Evolutionary conservation across 2,888 invertebrate genomes (phyloP).

Genomic region (Maniola hyperantus): DNA sequence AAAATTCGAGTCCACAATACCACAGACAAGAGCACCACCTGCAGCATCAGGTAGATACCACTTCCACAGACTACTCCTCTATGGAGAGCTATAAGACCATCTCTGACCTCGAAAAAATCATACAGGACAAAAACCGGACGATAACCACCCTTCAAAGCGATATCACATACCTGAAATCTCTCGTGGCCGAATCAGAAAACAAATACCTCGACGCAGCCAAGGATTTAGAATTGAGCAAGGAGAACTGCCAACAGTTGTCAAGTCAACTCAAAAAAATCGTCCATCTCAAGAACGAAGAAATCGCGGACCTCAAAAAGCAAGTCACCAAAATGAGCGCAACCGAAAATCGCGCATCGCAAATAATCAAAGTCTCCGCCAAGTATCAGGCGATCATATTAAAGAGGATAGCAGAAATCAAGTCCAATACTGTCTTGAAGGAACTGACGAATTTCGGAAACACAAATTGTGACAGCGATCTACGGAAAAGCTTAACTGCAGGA

Average conservation of each 20-base stretch:
- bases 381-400: slow-evolving; percentile 75
- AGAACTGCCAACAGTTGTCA: slow-evolving; percentile 68
- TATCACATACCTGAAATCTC: slow-evolving; percentile 63
- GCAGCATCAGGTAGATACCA: slow-evolving; percentile 69
- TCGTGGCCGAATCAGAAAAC: slow-evolving; percentile 71
- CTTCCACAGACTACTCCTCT: slow-evolving; percentile 67
- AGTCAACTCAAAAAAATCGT: slow-evolving; percentile 71
- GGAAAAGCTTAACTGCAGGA: slow-evolving; percentile 62
- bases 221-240: slow-evolving; percentile 65
- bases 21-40: slow-evolving; percentile 51
- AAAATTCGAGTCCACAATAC: slow-evolving; percentile 51
- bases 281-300: slow-evolving; percentile 72
- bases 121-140: slow-evolving; percentile 70
- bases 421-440: slow-evolving; percentile 70
- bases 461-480: slow-evolving; percentile 60
- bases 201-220: slow-evolving; percentile 67
- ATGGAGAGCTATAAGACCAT: slow-evolving; percentile 70
- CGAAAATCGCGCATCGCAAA: slow-evolving; percentile 71
- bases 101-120: slow-evolving; percentile 70
- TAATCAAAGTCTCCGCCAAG: slow-evolving; percentile 74
- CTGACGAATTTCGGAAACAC: slow-evolving; percentile 70
- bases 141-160: slow-evolving; percentile 70
- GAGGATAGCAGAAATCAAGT: slow-evolving; percentile 72
- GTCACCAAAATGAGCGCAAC: slow-evolving; percentile 66
- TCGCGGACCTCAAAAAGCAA: slow-evolving; percentile 70